phyloP scores from a whole-genome alignment of 1,140 invertebrate species.

The Heterodera schachtii region DNA sequence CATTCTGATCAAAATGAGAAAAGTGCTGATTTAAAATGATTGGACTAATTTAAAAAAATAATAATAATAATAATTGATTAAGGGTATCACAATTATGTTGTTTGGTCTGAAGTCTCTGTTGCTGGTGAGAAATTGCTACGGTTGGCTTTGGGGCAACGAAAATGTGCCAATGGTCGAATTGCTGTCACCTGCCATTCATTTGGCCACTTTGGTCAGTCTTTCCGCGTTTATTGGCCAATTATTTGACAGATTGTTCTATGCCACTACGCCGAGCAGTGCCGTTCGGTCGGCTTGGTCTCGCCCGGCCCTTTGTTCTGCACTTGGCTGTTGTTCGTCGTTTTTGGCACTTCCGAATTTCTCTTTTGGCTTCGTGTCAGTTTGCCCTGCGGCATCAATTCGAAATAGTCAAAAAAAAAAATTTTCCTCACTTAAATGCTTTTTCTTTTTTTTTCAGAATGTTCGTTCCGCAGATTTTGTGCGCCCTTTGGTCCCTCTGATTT shows the following conservation, averaged over 20 bases:
- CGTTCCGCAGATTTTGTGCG: conserved; percentile 22
- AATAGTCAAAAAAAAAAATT: too few relatives aligned
- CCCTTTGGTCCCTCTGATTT: conserved; percentile 37
- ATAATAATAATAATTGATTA: too few relatives aligned
- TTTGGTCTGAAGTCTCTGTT: conserved; percentile 37
- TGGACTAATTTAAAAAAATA: too few relatives aligned
- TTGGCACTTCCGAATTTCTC: conserved; percentile 44
- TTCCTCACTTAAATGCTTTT: not conserved
- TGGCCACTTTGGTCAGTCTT: too few relatives aligned
- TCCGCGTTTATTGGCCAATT: too few relatives aligned
- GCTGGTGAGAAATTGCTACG: conserved; percentile 34
- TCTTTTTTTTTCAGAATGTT: too few relatives aligned
- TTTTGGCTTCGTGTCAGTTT: conserved; percentile 39
- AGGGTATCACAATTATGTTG: conserved; percentile 33
- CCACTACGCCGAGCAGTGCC: conserved; percentile 33
- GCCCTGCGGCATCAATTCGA: too few relatives aligned
- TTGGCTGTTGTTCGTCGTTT: conserved; percentile 49
- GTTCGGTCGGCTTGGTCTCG: conserved; percentile 33
- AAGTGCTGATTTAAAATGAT: conserved; percentile 26
- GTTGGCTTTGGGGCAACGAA: conserved; percentile 29
- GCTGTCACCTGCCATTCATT: conserved; percentile 33
- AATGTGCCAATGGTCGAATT: conserved; percentile 48
- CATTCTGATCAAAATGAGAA: conserved; percentile 37
- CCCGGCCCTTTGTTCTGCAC: conserved; percentile 43
- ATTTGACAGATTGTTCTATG: conserved; percentile 20